These are phyloP conservation scores for Terrapene triunguis DNA, from an alignment of 2,113 vertebrate species.

Conservation along the genomic window DNA sequence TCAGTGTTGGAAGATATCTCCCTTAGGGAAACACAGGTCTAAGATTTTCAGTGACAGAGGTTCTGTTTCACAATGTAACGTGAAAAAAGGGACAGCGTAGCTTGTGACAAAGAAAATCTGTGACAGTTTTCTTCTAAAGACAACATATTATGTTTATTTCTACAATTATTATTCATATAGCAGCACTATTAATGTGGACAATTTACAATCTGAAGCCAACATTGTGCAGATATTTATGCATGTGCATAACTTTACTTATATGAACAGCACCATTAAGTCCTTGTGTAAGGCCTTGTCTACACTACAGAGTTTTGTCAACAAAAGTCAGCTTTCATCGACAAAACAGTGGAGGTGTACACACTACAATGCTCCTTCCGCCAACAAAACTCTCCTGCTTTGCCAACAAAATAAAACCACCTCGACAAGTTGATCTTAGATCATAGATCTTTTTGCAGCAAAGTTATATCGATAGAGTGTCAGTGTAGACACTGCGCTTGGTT, in stretches of 20 bases:
- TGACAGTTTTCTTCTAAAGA: not conserved
- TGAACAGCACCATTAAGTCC: not conserved
- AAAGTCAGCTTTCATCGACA: too few relatives aligned
- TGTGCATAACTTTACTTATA: not conserved
- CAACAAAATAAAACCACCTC: too few relatives aligned
- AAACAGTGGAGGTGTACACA: too few relatives aligned
- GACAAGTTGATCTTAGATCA: too few relatives aligned
- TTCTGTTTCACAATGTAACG: not conserved
- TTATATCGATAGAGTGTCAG: too few relatives aligned
- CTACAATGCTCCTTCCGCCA: too few relatives aligned
- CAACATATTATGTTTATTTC: not conserved
- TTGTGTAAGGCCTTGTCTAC: not conserved
- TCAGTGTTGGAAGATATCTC: not conserved
- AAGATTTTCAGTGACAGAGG: not conserved
- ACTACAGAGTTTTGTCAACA: too few relatives aligned
- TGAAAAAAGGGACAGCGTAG: not conserved
- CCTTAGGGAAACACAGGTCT: accelerated
- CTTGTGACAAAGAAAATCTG: not conserved
- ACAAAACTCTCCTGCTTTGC: too few relatives aligned
- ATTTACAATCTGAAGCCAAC: not conserved
- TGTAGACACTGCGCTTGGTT: too few relatives aligned
- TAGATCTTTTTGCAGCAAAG: too few relatives aligned
- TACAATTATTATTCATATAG: not conserved
- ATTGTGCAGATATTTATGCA: not conserved
- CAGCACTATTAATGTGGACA: not conserved